Percentiles rank a stretch among this genome's conserved stretches.
phyloP scores from a whole-genome alignment of 2,888 invertebrate genomes.

The Drosophila niveifrons region DNA sequence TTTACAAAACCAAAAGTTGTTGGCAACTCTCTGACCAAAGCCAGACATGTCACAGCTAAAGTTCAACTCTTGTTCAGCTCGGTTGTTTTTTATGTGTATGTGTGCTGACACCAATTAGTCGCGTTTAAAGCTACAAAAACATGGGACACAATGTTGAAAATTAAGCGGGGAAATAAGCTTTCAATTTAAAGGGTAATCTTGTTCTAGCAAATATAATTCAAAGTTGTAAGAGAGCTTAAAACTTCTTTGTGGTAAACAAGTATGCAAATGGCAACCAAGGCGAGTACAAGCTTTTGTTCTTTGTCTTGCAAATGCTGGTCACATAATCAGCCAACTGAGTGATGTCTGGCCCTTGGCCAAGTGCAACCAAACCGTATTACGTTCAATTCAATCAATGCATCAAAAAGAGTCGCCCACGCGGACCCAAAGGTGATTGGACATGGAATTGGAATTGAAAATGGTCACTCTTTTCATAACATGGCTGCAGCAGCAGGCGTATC shows the following conservation, averaged over 20 bases:
- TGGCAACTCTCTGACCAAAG: constrained; percentile 10
- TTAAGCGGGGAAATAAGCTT: neutral
- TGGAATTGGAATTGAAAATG: constrained; percentile 60
- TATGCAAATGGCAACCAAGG: constrained; percentile 9
- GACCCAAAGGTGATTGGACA: constrained; percentile 49
- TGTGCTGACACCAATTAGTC: constrained; percentile 9
- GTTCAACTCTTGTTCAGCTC: neutral
- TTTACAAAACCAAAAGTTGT: constrained; percentile 18
- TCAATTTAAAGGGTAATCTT: neutral
- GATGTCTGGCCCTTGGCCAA: constrained; percentile 66
- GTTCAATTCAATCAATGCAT: constrained; percentile 82
- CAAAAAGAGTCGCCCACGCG: constrained; percentile 61
- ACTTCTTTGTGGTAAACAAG: neutral
- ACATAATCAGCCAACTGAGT: constrained; percentile 60
- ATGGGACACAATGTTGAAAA: neutral
- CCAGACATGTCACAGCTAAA: constrained; percentile 11
- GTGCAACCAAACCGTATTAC: constrained; percentile 62
- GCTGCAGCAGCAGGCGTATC: constrained; percentile 55
- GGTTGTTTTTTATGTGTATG: neutral
- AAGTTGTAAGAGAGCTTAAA: neutral
- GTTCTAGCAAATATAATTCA: neutral
- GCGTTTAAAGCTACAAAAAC: neutral
- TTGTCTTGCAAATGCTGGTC: constrained; percentile 52
- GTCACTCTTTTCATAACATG: constrained; percentile 59
- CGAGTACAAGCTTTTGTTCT: constrained; percentile 8